Conservation (phyloP, 2,888 invertebrate genomes). For the Cerastis leucographa region DNA sequence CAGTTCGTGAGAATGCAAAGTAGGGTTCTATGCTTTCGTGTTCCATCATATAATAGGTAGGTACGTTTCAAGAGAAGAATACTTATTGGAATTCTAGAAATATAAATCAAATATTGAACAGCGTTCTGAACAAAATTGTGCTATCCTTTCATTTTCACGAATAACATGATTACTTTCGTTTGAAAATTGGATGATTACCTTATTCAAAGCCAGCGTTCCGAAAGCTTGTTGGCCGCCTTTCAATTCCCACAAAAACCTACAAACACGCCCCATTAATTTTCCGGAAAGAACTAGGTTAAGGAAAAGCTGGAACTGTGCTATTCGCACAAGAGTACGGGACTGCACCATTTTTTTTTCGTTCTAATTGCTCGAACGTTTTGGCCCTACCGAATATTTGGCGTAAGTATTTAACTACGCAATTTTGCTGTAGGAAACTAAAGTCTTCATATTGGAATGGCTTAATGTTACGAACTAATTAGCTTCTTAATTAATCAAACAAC, state of each 20-base stretch:
- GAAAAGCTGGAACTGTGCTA: constrained; percentile 53
- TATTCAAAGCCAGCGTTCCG: constrained; percentile 55
- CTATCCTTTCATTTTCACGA: constrained; percentile 46
- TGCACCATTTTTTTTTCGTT: constrained; percentile 49
- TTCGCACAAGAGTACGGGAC: constrained; percentile 27
- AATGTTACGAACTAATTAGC: not conserved
- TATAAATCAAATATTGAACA: constrained; percentile 47
- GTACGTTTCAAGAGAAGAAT: constrained; percentile 26
- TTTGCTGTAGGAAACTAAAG: not conserved
- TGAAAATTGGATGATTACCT: constrained; percentile 59
- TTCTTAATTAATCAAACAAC: not conserved
- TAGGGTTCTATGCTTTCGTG: constrained; percentile 65
- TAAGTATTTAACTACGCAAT: not conserved
- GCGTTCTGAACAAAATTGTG: constrained; percentile 32
- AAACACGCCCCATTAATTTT: constrained; percentile 65
- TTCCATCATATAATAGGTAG: constrained; percentile 46
- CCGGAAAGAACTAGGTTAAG: constrained; percentile 60
- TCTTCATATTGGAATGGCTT: not conserved
- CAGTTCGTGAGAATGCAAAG: constrained; percentile 67
- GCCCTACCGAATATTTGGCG: not conserved
- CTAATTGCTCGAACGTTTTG: constrained; percentile 37
- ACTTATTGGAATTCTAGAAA: constrained; percentile 13
- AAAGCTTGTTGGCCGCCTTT: constrained; percentile 60
- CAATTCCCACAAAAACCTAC: constrained; percentile 61
- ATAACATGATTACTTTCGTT: constrained; percentile 55